Percentiles rank a stretch among this genome's conserved stretches.
These are phyloP conservation scores for Ethmia dodecea DNA, from an alignment of 2,888 invertebrate species.

Conservation along the genomic window DNA sequence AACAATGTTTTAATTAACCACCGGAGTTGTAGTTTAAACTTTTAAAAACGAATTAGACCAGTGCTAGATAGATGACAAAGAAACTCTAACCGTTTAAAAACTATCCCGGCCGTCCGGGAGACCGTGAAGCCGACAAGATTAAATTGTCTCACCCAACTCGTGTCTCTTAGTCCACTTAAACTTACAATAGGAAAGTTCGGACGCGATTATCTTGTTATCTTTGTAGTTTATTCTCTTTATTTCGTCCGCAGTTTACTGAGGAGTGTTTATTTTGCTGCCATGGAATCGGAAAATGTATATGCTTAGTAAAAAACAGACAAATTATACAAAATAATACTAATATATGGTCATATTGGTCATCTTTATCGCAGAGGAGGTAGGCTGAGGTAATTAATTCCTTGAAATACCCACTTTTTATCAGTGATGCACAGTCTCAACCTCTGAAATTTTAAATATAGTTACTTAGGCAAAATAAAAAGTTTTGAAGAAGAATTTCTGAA, in stretches of 20 bases:
- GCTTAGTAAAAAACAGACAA: too few relatives aligned
- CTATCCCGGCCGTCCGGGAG: constrained; percentile 35
- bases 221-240: constrained; percentile 39
- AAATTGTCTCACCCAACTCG: constrained; percentile 58
- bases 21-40: constrained; percentile 33
- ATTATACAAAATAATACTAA: too few relatives aligned
- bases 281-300: too few relatives aligned
- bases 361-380: too few relatives aligned
- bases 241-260: constrained; percentile 11
- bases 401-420: too few relatives aligned
- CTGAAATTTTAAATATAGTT: too few relatives aligned
- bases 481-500: too few relatives aligned
- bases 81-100: constrained; percentile 58
- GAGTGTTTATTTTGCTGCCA: constrained; percentile 8
- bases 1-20: constrained; percentile 6
- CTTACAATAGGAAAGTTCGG: constrained; percentile 55
- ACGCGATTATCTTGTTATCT: constrained; percentile 61
- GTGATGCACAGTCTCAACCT: too few relatives aligned
- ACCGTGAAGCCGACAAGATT: constrained; percentile 55
- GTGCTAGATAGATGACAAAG: constrained; percentile 45
- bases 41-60: constrained; percentile 43
- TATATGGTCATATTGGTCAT: too few relatives aligned
- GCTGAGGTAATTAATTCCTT: too few relatives aligned
- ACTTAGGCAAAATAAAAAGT: too few relatives aligned
- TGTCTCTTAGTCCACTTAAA: constrained; percentile 46